Conservation (phyloP, 1,140 invertebrate species). For the Brachionus paranguensis region DNA sequence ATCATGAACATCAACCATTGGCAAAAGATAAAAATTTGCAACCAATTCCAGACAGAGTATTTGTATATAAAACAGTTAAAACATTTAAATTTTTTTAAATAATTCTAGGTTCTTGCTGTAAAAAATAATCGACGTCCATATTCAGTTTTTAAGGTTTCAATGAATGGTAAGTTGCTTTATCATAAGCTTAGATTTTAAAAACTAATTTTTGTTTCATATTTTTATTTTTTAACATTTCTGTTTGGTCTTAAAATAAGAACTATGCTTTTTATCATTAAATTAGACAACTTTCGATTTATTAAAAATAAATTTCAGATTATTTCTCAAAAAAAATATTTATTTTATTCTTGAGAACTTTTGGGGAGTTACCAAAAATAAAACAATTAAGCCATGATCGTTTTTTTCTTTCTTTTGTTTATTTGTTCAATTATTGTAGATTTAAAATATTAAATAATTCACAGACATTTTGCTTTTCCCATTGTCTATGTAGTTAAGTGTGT, state of each 20-base stretch:
- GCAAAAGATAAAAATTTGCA: neutral
- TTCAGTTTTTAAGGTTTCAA: neutral
- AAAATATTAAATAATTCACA: too few relatives aligned
- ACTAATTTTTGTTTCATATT: neutral
- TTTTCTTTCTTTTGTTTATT: too few relatives aligned
- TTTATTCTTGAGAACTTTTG: too few relatives aligned
- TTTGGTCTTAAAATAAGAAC: too few relatives aligned
- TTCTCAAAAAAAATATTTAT: too few relatives aligned
- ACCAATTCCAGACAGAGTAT: neutral
- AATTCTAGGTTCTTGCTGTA: neutral
- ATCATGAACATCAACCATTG: conserved; percentile 10
- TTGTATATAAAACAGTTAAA: neutral
- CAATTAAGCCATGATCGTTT: too few relatives aligned
- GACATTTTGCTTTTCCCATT: too few relatives aligned
- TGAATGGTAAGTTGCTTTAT: neutral
- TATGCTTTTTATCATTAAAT: neutral
- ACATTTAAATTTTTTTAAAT: neutral
- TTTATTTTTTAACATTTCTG: neutral
- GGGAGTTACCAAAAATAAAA: too few relatives aligned
- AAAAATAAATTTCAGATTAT: too few relatives aligned
- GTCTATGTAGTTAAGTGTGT: too few relatives aligned
- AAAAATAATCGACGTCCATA: neutral
- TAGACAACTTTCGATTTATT: too few relatives aligned
- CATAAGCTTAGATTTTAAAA: neutral
- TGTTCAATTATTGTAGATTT: too few relatives aligned